These are phyloP conservation scores for Oryzias celebensis DNA, from an alignment of 2,113 vertebrate genomes.

Conservation along the genomic window DNA sequence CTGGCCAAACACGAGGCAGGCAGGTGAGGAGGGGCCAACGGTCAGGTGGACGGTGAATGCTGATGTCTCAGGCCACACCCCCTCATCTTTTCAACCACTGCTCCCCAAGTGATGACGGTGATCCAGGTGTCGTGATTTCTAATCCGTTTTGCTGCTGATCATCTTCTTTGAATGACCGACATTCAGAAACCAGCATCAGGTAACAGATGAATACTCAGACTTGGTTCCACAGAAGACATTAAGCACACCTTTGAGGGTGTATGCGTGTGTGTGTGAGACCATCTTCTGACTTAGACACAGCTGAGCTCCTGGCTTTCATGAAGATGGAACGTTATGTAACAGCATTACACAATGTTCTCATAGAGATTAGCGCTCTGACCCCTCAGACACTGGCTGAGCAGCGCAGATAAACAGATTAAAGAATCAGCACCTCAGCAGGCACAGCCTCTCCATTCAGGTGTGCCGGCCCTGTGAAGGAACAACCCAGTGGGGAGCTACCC, in stretches of 20 bases:
- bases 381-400: constrained; percentile 36
- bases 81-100: constrained; percentile 5
- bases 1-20: not conserved
- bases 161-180: constrained; percentile 13
- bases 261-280: not conserved
- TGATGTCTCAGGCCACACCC: constrained; percentile 24
- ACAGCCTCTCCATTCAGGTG: constrained; percentile 42
- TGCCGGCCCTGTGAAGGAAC: constrained; percentile 24
- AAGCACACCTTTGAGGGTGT: not conserved
- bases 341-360: constrained; percentile 57
- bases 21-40: constrained; percentile 1
- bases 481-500: constrained; percentile 27
- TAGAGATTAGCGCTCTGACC: constrained; percentile 57
- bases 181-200: not conserved
- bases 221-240: not conserved
- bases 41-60: not conserved
- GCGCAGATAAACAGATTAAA: constrained; percentile 65
- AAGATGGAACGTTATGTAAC: constrained; percentile 68
- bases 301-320: constrained; percentile 30
- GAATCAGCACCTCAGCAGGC: constrained; percentile 9
- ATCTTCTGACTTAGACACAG: not conserved
- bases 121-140: constrained; percentile 57
- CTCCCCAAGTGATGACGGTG: constrained; percentile 29
- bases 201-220: not conserved
- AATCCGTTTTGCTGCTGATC: constrained; percentile 59